A percentile compares a stretch with the other conserved stretches of the same genome.
Conservation (phyloP, 2,888 invertebrate species). For the Lasioglossum villosulum region DNA sequence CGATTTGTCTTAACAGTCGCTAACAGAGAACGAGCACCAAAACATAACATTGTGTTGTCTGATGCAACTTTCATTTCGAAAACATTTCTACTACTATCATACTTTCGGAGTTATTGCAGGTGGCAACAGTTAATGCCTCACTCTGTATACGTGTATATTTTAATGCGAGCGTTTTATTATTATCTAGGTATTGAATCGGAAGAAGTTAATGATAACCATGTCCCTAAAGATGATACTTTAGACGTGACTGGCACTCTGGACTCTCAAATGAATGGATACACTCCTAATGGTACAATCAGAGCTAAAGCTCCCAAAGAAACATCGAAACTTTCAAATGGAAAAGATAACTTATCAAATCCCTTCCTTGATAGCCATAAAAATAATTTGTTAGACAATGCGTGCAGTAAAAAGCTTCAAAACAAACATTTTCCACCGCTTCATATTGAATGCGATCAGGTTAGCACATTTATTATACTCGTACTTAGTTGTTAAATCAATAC, state of each 20-base stretch:
- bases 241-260: conserved; percentile 72
- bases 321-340: conserved; percentile 41
- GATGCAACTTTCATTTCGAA: too few species aligned
- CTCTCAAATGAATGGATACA: conserved; percentile 70
- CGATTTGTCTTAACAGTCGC: too few species aligned
- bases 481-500: neutral
- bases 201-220: conserved; percentile 69
- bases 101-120: too few species aligned
- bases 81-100: too few species aligned
- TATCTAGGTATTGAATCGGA: conserved; percentile 67
- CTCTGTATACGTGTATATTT: neutral
- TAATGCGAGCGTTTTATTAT: neutral
- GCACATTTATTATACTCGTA: conserved; percentile 82
- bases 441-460: conserved; percentile 90
- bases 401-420: conserved; percentile 35
- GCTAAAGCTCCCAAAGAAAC: conserved; percentile 43
- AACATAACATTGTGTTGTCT: too few species aligned
- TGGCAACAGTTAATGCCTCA: too few species aligned
- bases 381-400: conserved; percentile 27
- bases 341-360: conserved; percentile 34
- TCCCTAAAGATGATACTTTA: conserved; percentile 70
- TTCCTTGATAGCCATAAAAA: conserved; percentile 29
- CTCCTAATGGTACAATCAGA: conserved; percentile 69
- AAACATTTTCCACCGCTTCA: conserved; percentile 85
- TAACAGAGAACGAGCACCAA: too few species aligned